Percentiles rank a stretch among this genome's conserved stretches.
phyloP scores from a whole-genome alignment of 2,888 invertebrate species.

The Crossocerus cetratus region DNA sequence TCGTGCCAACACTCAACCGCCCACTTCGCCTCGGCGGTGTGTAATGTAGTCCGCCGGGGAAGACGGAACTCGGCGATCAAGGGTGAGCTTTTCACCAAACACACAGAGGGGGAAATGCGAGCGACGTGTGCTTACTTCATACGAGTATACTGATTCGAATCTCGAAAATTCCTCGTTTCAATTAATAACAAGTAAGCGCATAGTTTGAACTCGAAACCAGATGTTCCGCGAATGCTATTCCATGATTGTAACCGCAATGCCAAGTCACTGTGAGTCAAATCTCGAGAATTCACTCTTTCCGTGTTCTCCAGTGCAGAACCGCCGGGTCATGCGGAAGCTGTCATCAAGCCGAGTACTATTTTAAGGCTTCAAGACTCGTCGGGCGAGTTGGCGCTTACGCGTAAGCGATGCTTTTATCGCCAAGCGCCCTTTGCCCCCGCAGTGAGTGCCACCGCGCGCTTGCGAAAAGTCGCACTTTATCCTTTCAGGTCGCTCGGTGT shows the following conservation, averaged over 20 bases:
- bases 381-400: conserved; percentile 3
- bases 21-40: conserved; percentile 48
- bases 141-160: no score
- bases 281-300: background rate
- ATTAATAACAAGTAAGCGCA: no score
- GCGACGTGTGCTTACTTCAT: no score
- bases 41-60: conserved; percentile 50
- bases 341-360: conserved; percentile 20
- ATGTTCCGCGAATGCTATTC: no score
- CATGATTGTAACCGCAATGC: no score
- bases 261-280: background rate
- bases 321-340: background rate
- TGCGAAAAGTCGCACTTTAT: conserved; percentile 15
- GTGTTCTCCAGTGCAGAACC: background rate
- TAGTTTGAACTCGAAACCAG: no score
- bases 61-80: conserved; percentile 10
- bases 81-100: conserved; percentile 24
- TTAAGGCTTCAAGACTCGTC: conserved; percentile 2
- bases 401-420: conserved; percentile 23
- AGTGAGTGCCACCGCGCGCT: background rate
- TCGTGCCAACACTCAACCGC: conserved; percentile 54
- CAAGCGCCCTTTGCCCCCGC: conserved; percentile 13
- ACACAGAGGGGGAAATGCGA: conserved; percentile 24
- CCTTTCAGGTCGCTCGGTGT: background rate
- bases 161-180: no score